Conservation (phyloP, 2,113 vertebrate species). For the Fregetta grallaria region DNA sequence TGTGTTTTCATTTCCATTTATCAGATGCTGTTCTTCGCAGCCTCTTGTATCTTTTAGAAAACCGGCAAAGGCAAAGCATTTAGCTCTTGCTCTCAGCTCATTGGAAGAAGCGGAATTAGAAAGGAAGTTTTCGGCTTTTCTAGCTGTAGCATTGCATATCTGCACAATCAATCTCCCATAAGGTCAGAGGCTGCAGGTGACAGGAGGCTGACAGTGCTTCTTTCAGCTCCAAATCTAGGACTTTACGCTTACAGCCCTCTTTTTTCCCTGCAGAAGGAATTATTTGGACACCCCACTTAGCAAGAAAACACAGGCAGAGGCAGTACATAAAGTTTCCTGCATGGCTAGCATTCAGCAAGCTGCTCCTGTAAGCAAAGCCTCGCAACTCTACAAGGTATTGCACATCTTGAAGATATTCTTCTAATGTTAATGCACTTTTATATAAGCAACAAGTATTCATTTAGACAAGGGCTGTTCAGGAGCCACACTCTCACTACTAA, state of each 20-base stretch:
- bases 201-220: not conserved
- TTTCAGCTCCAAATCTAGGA: not conserved
- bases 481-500: not conserved
- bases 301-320: not conserved
- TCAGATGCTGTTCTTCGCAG: not conserved
- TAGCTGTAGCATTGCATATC: accelerated
- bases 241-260: not conserved
- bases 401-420: not conserved
- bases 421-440: not conserved
- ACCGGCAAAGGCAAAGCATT: not conserved
- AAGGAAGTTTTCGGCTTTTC: not conserved
- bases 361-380: not conserved
- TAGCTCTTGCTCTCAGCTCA: not conserved
- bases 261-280: not conserved
- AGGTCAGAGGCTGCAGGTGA: not conserved
- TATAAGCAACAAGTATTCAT: not conserved
- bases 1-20: not conserved
- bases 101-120: not conserved
- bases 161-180: not conserved
- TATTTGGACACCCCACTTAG: not conserved
- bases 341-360: accelerated
- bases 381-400: not conserved
- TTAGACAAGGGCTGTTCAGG: not conserved
- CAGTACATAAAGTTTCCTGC: accelerated
- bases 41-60: not conserved